Percentiles rank a stretch among this genome's conserved stretches.
Conservation (phyloP, 2,797 vertebrate species). For the Coregonus suidteri region DNA sequence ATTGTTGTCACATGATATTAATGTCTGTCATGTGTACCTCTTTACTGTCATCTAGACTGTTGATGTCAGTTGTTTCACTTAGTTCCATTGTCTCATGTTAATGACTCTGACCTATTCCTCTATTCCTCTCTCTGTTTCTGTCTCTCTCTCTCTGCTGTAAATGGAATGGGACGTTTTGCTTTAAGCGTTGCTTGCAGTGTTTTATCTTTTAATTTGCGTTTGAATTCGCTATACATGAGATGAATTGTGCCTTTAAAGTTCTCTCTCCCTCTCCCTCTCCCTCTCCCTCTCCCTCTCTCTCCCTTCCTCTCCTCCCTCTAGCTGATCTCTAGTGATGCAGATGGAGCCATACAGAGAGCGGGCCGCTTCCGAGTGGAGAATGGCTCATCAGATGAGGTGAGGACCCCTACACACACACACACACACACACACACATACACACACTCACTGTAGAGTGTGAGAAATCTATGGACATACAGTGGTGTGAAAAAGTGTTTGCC, state of each 20-base stretch:
- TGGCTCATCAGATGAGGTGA: constrained; percentile 91
- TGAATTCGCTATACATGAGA: background rate
- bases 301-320: constrained; percentile 53
- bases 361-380: constrained; percentile 99
- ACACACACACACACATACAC: constrained; percentile 1
- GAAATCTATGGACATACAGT: background rate
- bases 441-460: background rate
- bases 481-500: too few relatives aligned
- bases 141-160: background rate
- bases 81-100: background rate
- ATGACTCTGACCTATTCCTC: background rate
- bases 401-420: constrained; percentile 23
- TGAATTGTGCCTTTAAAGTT: background rate
- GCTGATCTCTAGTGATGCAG: constrained; percentile 98
- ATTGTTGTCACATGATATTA: too few relatives aligned
- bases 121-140: background rate
- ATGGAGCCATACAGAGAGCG: constrained; percentile 97
- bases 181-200: too few relatives aligned
- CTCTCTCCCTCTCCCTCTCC: background rate
- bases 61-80: too few relatives aligned
- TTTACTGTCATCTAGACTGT: too few relatives aligned
- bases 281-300: constrained; percentile 8
- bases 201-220: too few relatives aligned
- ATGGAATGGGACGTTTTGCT: too few relatives aligned
- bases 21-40: too few relatives aligned